Percentiles rank a stretch among this genome's conserved stretches.
Evolutionary conservation across 1,140 invertebrate species (phyloP).

Genomic region (Lepidotrigona ventralis): DNA sequence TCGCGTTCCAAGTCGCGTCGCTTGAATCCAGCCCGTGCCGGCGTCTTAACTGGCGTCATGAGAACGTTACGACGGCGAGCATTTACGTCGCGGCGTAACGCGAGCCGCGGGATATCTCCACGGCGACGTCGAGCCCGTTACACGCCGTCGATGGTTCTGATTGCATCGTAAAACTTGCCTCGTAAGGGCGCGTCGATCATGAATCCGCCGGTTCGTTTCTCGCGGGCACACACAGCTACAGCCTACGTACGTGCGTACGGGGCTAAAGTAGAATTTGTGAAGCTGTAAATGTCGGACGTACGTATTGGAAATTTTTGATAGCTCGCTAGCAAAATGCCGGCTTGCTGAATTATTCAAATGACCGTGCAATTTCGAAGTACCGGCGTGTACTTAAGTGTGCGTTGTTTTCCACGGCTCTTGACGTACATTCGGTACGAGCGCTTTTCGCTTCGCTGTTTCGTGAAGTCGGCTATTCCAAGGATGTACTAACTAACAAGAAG

Average conservation of each 20-base stretch:
- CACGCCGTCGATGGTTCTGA: constrained; percentile 44
- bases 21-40: constrained; percentile 11
- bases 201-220: constrained; percentile 33
- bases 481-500: no score
- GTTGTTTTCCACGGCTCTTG: no score
- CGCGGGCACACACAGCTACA: not conserved
- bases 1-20: not conserved
- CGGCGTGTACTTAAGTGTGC: no score
- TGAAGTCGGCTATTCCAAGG: no score
- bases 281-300: not conserved
- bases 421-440: no score
- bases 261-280: not conserved
- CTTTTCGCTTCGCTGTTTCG: no score
- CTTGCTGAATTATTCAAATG: not conserved
- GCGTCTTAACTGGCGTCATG: constrained; percentile 49
- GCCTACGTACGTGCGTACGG: not conserved
- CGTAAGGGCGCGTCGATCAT: constrained; percentile 54
- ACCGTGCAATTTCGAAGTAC: not conserved
- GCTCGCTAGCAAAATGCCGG: not conserved
- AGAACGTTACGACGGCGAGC: constrained; percentile 44
- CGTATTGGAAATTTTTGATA: not conserved
- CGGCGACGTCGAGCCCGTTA: constrained; percentile 28
- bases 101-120: constrained; percentile 11
- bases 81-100: constrained; percentile 46
- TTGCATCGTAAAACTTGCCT: constrained; percentile 54